phyloP scores from a whole-genome alignment of 1,140 invertebrate species.

The Steinernema khuongi region DNA sequence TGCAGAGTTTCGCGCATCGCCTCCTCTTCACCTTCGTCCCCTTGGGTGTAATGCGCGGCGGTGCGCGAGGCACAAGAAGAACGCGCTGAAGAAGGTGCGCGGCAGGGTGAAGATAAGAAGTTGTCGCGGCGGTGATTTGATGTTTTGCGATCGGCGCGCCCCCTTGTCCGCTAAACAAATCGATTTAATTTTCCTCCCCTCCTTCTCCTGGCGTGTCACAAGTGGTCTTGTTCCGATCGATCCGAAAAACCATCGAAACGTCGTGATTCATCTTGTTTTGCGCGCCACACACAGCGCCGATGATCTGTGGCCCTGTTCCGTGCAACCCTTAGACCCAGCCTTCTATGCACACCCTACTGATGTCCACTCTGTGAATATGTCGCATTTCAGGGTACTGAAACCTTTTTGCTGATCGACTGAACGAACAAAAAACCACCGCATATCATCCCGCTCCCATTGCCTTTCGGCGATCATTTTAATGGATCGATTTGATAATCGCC shows the following conservation, averaged over 20 bases:
- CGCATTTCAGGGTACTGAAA: slow-evolving; percentile 6
- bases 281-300: background rate
- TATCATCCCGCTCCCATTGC: background rate
- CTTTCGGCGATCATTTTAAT: slow-evolving; percentile 3
- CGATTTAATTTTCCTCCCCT: background rate
- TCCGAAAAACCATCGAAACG: background rate
- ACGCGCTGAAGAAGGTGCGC: no score
- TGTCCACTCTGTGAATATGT: background rate
- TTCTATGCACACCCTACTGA: background rate
- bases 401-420: background rate
- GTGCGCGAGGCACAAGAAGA: no score
- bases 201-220: no score
- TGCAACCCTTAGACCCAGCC: background rate
- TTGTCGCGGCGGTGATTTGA: no score
- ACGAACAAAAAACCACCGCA: background rate
- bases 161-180: background rate
- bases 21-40: no score
- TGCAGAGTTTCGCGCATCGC: background rate
- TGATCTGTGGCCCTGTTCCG: background rate
- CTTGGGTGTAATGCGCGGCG: no score
- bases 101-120: no score
- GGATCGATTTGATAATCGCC: slow-evolving; percentile 15
- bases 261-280: background rate
- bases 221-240: no score
- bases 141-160: no score